A percentile compares a stretch with the other conserved stretches of the same genome.
These are phyloP conservation scores for Plusia festucae DNA, from an alignment of 2,888 invertebrate species.

Conservation along the genomic window DNA sequence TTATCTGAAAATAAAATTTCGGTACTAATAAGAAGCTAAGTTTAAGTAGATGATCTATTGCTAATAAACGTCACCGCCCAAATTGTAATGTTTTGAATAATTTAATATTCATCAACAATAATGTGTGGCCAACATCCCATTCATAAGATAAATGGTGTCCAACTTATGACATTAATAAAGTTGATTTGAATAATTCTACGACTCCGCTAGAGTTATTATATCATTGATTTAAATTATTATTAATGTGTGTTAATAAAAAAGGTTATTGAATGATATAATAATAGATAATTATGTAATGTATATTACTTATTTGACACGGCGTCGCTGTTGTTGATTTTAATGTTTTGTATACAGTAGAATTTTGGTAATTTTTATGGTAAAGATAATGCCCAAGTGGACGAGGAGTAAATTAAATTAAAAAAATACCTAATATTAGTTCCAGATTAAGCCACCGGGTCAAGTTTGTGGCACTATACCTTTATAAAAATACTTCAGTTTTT, in stretches of 20 bases:
- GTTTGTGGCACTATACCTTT: no score
- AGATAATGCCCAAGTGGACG: no score
- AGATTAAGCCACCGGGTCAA: no score
- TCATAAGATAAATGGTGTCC: slow-evolving; percentile 67
- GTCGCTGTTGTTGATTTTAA: no score
- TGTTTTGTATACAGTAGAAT: no score
- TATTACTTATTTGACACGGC: no score
- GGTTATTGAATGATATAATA: not conserved
- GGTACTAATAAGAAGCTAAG: not conserved
- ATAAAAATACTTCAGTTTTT: no score
- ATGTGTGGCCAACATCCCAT: slow-evolving; percentile 66
- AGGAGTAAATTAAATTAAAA: no score
- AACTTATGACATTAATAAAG: slow-evolving; percentile 63
- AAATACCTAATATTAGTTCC: no score
- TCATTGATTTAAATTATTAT: slow-evolving; percentile 9
- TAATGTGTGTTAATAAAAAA: not conserved
- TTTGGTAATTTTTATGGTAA: no score
- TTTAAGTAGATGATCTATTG: not conserved
- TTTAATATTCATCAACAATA: slow-evolving; percentile 57
- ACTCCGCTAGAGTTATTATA: slow-evolving; percentile 13
- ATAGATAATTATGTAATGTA: no score
- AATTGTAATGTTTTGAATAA: slow-evolving; percentile 47
- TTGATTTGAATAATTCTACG: slow-evolving; percentile 51
- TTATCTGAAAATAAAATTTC: not conserved
- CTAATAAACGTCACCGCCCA: slow-evolving; percentile 21